phyloP scores from a whole-genome alignment of 2,113 vertebrate species.

The Neodontobutis hainanensis region DNA sequence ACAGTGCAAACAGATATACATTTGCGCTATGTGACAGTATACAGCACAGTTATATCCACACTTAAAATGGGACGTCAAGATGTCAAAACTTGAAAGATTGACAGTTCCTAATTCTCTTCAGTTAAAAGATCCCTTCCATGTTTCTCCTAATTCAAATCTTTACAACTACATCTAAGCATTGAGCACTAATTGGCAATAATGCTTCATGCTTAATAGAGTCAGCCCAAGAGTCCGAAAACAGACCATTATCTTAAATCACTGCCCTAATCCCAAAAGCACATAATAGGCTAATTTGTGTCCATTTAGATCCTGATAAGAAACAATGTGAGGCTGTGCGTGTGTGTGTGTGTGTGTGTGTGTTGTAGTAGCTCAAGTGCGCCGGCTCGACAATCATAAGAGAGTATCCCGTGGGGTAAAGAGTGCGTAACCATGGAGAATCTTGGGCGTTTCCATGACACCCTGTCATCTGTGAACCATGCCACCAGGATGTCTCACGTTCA shows the following conservation, averaged over 20 bases:
- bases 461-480: conserved; percentile 58
- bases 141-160: conserved; percentile 13
- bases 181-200: conserved; percentile 46
- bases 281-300: conserved; percentile 67
- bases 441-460: conserved; percentile 76
- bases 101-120: conserved; percentile 16
- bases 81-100: conserved; percentile 47
- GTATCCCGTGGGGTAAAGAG: conserved; percentile 61
- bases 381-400: conserved; percentile 65
- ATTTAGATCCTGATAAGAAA: conserved; percentile 68
- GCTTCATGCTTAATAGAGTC: conserved; percentile 22
- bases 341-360: conserved; percentile 38
- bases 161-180: conserved; percentile 25
- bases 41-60: conserved; percentile 35
- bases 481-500: conserved; percentile 67
- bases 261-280: conserved; percentile 61
- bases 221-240: conserved; percentile 45
- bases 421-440: conserved; percentile 74
- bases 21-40: background rate
- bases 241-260: conserved; percentile 54
- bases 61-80: conserved; percentile 40
- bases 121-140: conserved; percentile 13
- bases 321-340: conserved; percentile 7
- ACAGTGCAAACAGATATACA: conserved; percentile 26
- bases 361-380: conserved; percentile 59